phyloP scores from a whole-genome alignment of 2,797 vertebrate species.

The Helostoma temminkii region DNA sequence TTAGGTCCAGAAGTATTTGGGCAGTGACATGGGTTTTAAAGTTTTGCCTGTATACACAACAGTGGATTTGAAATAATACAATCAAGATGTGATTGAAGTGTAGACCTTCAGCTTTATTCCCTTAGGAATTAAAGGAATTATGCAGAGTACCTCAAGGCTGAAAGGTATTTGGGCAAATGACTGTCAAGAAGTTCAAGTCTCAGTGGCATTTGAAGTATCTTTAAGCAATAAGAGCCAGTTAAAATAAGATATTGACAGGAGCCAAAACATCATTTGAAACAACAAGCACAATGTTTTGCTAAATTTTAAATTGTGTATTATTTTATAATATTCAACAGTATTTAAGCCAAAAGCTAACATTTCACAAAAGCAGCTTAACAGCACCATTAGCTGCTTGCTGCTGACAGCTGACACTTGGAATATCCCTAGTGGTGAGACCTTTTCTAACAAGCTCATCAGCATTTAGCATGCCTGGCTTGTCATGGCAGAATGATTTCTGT shows the following conservation, averaged over 20 bases:
- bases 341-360: conserved; percentile 11
- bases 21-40: too few relatives aligned
- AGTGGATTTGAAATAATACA: too few relatives aligned
- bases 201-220: background rate
- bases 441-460: conserved; percentile 81
- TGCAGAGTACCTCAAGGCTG: too few relatives aligned
- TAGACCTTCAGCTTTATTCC: too few relatives aligned
- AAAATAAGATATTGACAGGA: background rate
- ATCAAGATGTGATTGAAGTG: too few relatives aligned
- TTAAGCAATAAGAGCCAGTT: conserved; percentile 4
- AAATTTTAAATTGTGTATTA: background rate
- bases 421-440: conserved; percentile 81
- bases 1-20: too few relatives aligned
- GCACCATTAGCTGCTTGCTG: conserved; percentile 44
- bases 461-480: conserved; percentile 73
- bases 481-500: conserved; percentile 73
- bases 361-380: conserved; percentile 21
- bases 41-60: too few relatives aligned
- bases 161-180: too few relatives aligned
- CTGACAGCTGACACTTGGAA: conserved; percentile 64
- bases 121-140: too few relatives aligned
- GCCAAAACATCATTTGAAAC: background rate
- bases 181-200: too few relatives aligned
- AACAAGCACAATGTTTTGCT: background rate
- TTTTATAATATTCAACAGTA: background rate